These are phyloP conservation scores for Steinernema scapterisci DNA, from an alignment of 2,888 invertebrate genomes.

Conservation along the genomic window DNA sequence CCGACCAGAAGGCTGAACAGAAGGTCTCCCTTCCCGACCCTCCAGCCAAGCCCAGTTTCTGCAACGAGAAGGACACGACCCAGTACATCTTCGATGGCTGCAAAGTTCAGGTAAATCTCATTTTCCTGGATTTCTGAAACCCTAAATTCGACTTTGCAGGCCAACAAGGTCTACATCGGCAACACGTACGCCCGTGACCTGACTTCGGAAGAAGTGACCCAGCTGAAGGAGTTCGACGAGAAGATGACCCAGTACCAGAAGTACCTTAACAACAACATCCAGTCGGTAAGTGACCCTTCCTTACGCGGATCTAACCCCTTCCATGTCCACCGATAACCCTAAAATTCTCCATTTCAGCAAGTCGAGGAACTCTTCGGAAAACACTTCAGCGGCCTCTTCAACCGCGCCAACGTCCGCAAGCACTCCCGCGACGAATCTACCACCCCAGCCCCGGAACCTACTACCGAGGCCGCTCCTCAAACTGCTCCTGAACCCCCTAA, in stretches of 20 bases:
- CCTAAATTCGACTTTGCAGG: too few relatives aligned
- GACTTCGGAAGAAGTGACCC: constrained; percentile 50
- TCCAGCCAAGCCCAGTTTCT: constrained; percentile 63
- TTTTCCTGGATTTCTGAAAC: too few relatives aligned
- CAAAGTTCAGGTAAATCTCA: constrained; percentile 47
- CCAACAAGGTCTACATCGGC: constrained; percentile 64
- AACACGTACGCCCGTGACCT: constrained; percentile 62
- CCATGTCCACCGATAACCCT: too few relatives aligned
- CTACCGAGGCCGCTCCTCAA: constrained; percentile 43
- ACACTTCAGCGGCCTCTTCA: constrained; percentile 52
- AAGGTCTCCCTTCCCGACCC: constrained; percentile 44
- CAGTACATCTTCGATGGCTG: constrained; percentile 66
- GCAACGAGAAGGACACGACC: constrained; percentile 61
- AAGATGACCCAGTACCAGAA: constrained; percentile 58
- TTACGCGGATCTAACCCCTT: too few relatives aligned
- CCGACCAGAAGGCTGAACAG: background rate
- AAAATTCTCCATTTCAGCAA: constrained; percentile 48
- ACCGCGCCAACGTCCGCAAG: constrained; percentile 48
- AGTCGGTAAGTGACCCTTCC: constrained; percentile 36
- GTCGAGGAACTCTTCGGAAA: constrained; percentile 60
- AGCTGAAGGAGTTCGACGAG: constrained; percentile 59
- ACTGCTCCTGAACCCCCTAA: constrained; percentile 62
- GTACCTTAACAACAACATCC: constrained; percentile 51
- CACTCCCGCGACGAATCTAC: constrained; percentile 36
- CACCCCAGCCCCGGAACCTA: constrained; percentile 39